Conservation (phyloP, 1,140 invertebrate genomes). For the Pogonomyrmex californicus region DNA sequence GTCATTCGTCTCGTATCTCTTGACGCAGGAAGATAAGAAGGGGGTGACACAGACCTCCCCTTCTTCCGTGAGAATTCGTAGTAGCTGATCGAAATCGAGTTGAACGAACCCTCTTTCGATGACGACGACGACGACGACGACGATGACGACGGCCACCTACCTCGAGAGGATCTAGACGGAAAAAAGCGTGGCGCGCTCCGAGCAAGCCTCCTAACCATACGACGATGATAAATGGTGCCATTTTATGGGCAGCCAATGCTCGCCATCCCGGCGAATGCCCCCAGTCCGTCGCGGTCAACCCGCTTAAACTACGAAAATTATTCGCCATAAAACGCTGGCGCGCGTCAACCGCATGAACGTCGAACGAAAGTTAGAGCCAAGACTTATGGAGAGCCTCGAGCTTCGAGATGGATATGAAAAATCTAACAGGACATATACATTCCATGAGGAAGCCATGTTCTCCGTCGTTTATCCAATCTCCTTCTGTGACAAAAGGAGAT, state of each 20-base stretch:
- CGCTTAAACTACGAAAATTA: slow-evolving; percentile 69
- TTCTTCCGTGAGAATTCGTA: slow-evolving; percentile 33
- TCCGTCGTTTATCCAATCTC: background rate
- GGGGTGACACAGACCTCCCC: slow-evolving; percentile 56
- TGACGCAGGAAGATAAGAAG: slow-evolving; percentile 28
- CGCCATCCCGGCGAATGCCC: slow-evolving; percentile 36
- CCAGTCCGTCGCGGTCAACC: slow-evolving; percentile 4
- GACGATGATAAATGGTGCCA: slow-evolving; percentile 70
- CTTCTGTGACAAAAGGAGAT: background rate
- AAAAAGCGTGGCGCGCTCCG: slow-evolving; percentile 48
- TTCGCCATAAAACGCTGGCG: slow-evolving; percentile 65
- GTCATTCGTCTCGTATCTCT: background rate
- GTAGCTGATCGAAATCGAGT: slow-evolving; percentile 61
- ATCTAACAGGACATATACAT: slow-evolving; percentile 3
- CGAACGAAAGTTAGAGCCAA: background rate
- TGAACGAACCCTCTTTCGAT: slow-evolving; percentile 68
- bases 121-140: slow-evolving; percentile 1
- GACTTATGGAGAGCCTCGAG: slow-evolving; percentile 8
- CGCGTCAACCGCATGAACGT: slow-evolving; percentile 36
- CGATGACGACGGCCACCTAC: slow-evolving; percentile 66
- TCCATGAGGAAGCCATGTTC: background rate
- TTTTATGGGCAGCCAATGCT: slow-evolving; percentile 64
- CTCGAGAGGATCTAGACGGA: slow-evolving; percentile 60
- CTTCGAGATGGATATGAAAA: background rate
- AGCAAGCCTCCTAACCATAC: slow-evolving; percentile 22